Evolutionary conservation across 2,113 vertebrate species (phyloP).

Genomic region (Ceyx cyanopectus): DNA sequence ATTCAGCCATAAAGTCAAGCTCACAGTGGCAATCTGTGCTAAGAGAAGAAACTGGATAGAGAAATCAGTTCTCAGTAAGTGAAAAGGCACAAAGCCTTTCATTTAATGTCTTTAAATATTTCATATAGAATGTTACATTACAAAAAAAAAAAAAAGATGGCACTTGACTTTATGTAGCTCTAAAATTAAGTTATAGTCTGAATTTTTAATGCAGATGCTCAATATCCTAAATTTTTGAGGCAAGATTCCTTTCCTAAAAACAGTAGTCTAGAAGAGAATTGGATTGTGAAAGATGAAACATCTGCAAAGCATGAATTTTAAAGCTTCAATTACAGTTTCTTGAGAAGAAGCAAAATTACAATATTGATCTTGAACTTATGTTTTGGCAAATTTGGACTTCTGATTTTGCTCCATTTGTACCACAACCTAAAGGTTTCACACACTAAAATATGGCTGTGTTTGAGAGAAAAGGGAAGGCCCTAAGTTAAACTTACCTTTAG

Average conservation of each 20-base stretch:
- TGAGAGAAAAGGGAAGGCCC: background rate
- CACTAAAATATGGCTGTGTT: background rate
- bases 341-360: background rate
- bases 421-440: background rate
- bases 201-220: background rate
- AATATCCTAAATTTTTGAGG: background rate
- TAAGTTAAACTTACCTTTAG: background rate
- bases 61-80: background rate
- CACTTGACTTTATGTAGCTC: background rate
- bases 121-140: background rate
- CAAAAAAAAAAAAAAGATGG: background rate
- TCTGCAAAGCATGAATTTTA: background rate
- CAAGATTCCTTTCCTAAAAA: background rate
- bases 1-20: slow-evolving; percentile 30
- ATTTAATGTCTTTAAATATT: background rate
- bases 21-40: background rate
- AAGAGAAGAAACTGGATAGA: background rate
- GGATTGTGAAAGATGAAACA: background rate
- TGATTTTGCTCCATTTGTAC: background rate
- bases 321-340: background rate
- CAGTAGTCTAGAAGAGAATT: background rate
- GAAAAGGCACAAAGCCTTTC: background rate
- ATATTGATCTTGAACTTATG: background rate
- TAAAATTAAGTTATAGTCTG: background rate
- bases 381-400: background rate